Evolutionary conservation across 2,797 vertebrate genomes (phyloP).

Genomic region (Basileuterus tristriatus): DNA sequence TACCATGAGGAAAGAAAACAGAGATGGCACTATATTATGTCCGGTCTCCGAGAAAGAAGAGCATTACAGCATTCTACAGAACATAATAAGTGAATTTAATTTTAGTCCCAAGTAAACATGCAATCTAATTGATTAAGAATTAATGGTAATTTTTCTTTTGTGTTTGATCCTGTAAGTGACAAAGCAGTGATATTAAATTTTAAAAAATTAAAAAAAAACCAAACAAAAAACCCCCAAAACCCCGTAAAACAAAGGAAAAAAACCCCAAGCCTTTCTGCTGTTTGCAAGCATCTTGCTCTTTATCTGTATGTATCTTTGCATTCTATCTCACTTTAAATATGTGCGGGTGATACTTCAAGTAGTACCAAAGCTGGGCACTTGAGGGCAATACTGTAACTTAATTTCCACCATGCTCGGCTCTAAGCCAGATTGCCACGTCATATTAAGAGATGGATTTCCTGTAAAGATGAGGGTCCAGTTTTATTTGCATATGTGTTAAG

Average conservation of each 20-base stretch:
- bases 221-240: too few species aligned
- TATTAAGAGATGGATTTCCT: background rate
- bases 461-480: background rate
- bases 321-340: background rate
- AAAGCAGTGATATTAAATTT: background rate
- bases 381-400: slow-evolving; percentile 66
- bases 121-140: background rate
- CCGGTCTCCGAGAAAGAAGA: background rate
- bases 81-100: background rate
- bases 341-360: background rate
- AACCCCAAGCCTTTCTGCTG: background rate
- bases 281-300: background rate
- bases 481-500: background rate
- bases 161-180: background rate
- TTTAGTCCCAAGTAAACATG: background rate
- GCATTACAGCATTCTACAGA: background rate
- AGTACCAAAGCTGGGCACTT: slow-evolving; percentile 51
- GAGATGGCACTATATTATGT: background rate
- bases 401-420: background rate
- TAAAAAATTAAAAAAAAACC: rapidly evolving
- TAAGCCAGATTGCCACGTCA: background rate
- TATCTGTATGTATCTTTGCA: background rate
- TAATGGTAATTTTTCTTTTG: background rate
- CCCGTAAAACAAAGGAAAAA: background rate
- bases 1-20: background rate